Evolutionary conservation across 2,888 invertebrate species (phyloP).

Genomic region (Pyrgus malvae): DNA sequence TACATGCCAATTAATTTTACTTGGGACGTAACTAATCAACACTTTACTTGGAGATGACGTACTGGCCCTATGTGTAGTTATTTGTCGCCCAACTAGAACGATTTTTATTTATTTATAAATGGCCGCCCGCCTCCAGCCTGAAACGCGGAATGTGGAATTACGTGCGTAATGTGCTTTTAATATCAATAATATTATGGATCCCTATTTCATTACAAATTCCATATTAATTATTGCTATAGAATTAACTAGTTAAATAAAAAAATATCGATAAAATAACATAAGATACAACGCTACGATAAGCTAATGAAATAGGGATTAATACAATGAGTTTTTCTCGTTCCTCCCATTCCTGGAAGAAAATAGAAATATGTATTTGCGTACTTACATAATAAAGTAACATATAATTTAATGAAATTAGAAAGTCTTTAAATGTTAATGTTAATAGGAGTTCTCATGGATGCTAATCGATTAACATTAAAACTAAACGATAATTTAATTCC

Average conservation of each 20-base stretch:
- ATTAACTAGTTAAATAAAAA: neutral
- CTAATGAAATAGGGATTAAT: neutral
- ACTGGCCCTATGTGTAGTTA: too few relatives aligned
- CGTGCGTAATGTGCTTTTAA: neutral
- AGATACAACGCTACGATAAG: too few relatives aligned
- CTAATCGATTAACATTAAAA: too few relatives aligned
- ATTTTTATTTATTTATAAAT: neutral
- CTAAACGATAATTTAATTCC: too few relatives aligned
- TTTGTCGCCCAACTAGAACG: neutral
- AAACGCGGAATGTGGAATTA: conserved; percentile 17
- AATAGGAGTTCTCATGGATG: neutral
- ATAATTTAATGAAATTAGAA: neutral
- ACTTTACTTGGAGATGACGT: too few relatives aligned
- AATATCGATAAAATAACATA: neutral
- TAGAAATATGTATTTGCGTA: too few relatives aligned
- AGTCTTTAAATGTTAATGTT: neutral
- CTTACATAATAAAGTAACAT: too few relatives aligned
- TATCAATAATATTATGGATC: neutral
- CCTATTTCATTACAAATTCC: neutral
- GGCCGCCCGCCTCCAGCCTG: neutral
- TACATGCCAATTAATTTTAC: too few relatives aligned
- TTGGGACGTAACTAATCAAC: too few relatives aligned
- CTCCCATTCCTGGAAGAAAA: neutral
- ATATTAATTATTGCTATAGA: neutral
- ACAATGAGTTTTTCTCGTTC: neutral